phyloP scores from a whole-genome alignment of 2,888 invertebrate species.

The Monochamus alternatus region DNA sequence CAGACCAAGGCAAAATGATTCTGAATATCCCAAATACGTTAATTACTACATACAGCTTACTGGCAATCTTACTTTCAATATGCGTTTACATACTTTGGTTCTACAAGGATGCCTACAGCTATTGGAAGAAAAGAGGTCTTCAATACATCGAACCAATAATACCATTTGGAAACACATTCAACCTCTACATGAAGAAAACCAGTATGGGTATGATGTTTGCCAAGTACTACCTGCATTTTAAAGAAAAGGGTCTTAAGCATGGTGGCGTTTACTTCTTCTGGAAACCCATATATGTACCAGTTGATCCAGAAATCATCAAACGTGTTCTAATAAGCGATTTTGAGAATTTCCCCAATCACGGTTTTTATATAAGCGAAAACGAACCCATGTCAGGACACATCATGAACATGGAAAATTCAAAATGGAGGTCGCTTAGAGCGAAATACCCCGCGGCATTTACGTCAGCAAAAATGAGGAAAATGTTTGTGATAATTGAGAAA shows the following conservation, averaged over 20 bases:
- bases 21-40: background rate
- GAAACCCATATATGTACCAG: conserved; percentile 58
- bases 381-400: conserved; percentile 70
- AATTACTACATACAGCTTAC: conserved; percentile 75
- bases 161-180: conserved; percentile 56
- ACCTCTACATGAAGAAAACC: conserved; percentile 45
- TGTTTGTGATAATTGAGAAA: conserved; percentile 59
- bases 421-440: conserved; percentile 67
- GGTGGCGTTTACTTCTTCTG: conserved; percentile 68
- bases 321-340: conserved; percentile 76
- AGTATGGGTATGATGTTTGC: conserved; percentile 53
- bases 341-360: conserved; percentile 57
- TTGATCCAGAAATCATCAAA: conserved; percentile 61
- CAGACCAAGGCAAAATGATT: background rate
- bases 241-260: conserved; percentile 55
- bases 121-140: conserved; percentile 55
- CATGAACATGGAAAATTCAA: conserved; percentile 67
- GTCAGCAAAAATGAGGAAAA: conserved; percentile 67
- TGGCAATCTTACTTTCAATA: conserved; percentile 65
- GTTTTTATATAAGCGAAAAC: conserved; percentile 51
- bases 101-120: conserved; percentile 76
- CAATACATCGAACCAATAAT: conserved; percentile 51
- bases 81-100: conserved; percentile 54
- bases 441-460: conserved; percentile 60
- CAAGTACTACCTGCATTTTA: conserved; percentile 50